phyloP scores from a whole-genome alignment of 1,140 invertebrate species.

The Drosophila bipectinata region DNA sequence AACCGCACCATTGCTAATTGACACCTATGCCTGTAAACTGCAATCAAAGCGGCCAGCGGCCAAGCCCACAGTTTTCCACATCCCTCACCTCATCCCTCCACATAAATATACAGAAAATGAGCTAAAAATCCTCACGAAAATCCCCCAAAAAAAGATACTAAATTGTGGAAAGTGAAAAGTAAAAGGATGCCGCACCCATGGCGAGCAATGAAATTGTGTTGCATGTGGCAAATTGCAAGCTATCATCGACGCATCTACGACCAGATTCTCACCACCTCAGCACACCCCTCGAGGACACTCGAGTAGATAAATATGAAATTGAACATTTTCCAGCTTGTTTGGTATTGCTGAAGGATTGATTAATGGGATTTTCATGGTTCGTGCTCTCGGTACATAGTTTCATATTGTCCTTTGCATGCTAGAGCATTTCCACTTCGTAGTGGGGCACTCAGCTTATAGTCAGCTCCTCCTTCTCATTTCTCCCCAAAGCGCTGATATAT shows the following conservation, averaged over 20 bases:
- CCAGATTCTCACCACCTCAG: neutral
- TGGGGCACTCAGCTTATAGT: slow-evolving; percentile 7
- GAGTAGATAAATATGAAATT: slow-evolving; percentile 62
- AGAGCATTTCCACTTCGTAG: slow-evolving; percentile 31
- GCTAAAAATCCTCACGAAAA: slow-evolving; percentile 53
- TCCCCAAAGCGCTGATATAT: neutral
- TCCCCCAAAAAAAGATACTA: slow-evolving; percentile 52
- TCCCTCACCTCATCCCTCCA: slow-evolving; percentile 15
- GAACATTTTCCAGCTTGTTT: slow-evolving; percentile 79
- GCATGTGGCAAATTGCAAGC: slow-evolving; percentile 54
- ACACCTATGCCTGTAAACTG: slow-evolving; percentile 68
- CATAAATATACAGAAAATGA: slow-evolving; percentile 25
- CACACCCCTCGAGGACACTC: slow-evolving; percentile 5
- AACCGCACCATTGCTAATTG: slow-evolving; percentile 80
- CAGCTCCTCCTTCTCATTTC: slow-evolving; percentile 11
- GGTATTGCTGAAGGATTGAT: slow-evolving; percentile 68
- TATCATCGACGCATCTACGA: slow-evolving; percentile 58
- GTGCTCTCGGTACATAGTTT: slow-evolving; percentile 1
- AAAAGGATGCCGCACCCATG: slow-evolving; percentile 45
- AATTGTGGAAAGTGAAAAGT: slow-evolving; percentile 16
- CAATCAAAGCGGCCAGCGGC: slow-evolving; percentile 67
- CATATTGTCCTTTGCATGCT: neutral
- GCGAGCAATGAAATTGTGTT: slow-evolving; percentile 58
- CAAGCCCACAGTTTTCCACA: slow-evolving; percentile 59
- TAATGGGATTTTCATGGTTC: slow-evolving; percentile 68